Conservation (phyloP, 2,797 vertebrate genomes). For the Pangasius sanitwongsei region DNA sequence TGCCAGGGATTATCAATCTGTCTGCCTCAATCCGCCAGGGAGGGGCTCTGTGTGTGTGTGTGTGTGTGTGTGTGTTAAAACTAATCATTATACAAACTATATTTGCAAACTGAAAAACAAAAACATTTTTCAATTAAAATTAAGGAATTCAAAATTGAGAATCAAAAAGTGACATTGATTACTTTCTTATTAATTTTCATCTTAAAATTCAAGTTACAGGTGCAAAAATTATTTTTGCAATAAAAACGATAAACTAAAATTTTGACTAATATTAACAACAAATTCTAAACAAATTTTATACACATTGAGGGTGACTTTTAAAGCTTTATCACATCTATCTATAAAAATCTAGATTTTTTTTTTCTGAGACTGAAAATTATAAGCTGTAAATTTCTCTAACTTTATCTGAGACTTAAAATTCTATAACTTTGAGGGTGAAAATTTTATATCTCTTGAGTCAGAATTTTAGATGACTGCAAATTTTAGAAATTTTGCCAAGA, state of each 20-base stretch:
- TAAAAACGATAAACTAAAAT: not conserved
- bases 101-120: not conserved
- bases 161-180: not conserved
- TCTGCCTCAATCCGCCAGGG: slow-evolving; percentile 65
- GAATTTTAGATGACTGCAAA: not conserved
- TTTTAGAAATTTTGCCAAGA: not conserved
- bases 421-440: not conserved
- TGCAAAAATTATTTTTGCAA: not conserved
- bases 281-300: not conserved
- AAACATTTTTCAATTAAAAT: not conserved
- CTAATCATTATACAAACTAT: not conserved
- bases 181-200: not conserved
- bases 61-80: not conserved
- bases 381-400: not conserved
- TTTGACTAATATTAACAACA: not conserved
- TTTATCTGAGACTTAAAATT: not conserved
- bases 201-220: not conserved
- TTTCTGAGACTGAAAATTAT: not conserved
- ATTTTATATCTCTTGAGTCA: not conserved
- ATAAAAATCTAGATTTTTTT: not conserved
- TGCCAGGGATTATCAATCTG: slow-evolving; percentile 74
- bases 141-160: not conserved
- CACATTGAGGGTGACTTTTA: not conserved
- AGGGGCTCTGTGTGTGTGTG: slow-evolving; percentile 22
- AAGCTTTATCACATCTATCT: not conserved